A percentile compares a stretch with the other conserved stretches of the same genome.
These are phyloP conservation scores for Cheilinus undulatus DNA, from an alignment of 2,113 vertebrate genomes.

Conservation along the genomic window DNA sequence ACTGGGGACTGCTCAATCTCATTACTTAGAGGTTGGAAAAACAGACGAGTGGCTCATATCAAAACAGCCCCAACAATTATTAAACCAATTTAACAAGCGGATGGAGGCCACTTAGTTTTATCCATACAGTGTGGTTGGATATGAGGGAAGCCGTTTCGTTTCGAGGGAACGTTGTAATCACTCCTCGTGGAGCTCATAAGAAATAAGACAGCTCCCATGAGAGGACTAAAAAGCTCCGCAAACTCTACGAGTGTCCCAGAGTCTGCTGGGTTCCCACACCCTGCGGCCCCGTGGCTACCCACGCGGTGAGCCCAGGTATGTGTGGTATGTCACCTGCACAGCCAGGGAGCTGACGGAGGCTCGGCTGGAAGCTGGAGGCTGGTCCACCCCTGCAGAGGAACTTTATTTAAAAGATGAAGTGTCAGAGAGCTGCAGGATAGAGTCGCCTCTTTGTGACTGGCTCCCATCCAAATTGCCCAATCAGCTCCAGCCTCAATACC, in stretches of 20 bases:
- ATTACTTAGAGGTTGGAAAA: slow-evolving; percentile 64
- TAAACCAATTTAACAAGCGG: slow-evolving; percentile 67
- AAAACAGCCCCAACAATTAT: slow-evolving; percentile 61
- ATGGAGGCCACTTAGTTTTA: slow-evolving; percentile 41
- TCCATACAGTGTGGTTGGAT: slow-evolving; percentile 48
- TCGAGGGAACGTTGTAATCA: slow-evolving; percentile 52
- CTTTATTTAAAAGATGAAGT: slow-evolving; percentile 52
- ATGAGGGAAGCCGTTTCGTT: slow-evolving; percentile 34
- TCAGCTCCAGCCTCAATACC: background rate
- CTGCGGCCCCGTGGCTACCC: slow-evolving; percentile 49
- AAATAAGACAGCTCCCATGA: slow-evolving; percentile 52
- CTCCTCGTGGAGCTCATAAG: slow-evolving; percentile 27
- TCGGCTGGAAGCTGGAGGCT: slow-evolving; percentile 36
- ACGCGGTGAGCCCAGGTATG: slow-evolving; percentile 61
- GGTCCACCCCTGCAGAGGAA: slow-evolving; percentile 43
- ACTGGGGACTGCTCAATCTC: slow-evolving; percentile 27
- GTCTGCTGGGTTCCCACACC: slow-evolving; percentile 63
- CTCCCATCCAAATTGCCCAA: background rate
- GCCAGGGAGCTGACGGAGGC: slow-evolving; percentile 29
- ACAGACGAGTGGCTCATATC: slow-evolving; percentile 49
- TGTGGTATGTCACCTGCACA: slow-evolving; percentile 68
- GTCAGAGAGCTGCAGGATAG: slow-evolving; percentile 4
- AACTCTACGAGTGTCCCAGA: slow-evolving; percentile 11
- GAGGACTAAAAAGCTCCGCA: background rate
- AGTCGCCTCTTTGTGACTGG: background rate